Evolutionary conservation across 1,140 invertebrate species (phyloP).

Genomic region (Plectrocnemia conspersa): DNA sequence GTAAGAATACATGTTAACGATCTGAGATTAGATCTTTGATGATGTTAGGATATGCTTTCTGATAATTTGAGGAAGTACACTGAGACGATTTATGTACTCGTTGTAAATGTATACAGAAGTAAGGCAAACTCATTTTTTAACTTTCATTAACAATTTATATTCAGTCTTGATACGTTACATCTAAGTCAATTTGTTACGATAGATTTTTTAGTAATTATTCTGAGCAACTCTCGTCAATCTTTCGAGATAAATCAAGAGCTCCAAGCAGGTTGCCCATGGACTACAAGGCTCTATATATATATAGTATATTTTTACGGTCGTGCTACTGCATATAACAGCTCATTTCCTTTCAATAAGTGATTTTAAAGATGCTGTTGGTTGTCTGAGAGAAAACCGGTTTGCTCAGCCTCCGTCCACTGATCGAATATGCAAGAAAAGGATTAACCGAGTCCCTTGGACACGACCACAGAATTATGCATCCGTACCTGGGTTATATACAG

Average conservation of each 20-base stretch:
- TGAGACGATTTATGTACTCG: too few species aligned
- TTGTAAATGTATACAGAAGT: too few species aligned
- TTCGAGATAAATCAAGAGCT: too few species aligned
- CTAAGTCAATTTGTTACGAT: neutral
- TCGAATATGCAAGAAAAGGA: conserved; percentile 11
- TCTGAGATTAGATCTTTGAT: too few species aligned
- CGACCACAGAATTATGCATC: conserved; percentile 6
- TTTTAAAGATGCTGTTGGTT: conserved; percentile 28
- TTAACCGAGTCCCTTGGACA: conserved; percentile 10
- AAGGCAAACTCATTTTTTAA: too few species aligned
- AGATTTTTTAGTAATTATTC: neutral
- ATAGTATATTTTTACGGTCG: conserved; percentile 22
- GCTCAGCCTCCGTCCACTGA: conserved; percentile 1
- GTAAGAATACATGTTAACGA: too few species aligned
- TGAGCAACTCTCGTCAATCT: too few species aligned
- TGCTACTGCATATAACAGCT: conserved; percentile 30
- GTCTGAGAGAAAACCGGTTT: conserved; percentile 20
- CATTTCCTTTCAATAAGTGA: conserved; percentile 32
- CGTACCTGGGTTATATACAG: too few species aligned
- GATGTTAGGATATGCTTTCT: too few species aligned
- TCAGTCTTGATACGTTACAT: too few species aligned
- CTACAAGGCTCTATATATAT: neutral
- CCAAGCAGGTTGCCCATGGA: neutral
- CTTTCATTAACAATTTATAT: too few species aligned
- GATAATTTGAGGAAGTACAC: too few species aligned